These are phyloP conservation scores for Leptodactylus fallax DNA, from an alignment of 2,797 vertebrate species.

Conservation along the genomic window DNA sequence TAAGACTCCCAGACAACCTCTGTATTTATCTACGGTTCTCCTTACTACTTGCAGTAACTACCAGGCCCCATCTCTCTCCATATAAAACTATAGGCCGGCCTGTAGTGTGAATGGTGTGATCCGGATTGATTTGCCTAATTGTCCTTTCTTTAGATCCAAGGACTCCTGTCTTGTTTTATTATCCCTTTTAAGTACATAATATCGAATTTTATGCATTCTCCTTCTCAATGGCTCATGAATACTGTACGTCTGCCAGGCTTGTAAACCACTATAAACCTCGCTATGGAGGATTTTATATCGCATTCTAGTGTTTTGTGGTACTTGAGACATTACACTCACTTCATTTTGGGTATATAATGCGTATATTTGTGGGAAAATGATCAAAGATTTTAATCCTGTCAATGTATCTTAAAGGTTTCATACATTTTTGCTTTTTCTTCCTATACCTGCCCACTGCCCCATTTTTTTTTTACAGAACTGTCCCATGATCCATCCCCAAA, in stretches of 20 bases:
- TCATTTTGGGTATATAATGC: not conserved
- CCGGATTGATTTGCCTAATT: not conserved
- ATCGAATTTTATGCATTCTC: conserved; percentile 21
- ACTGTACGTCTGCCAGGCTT: conserved; percentile 9
- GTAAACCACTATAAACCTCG: conserved; percentile 22
- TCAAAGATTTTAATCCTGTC: not conserved
- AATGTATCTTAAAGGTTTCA: too few relatives aligned
- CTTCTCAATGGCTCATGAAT: conserved; percentile 3
- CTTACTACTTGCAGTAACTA: not conserved
- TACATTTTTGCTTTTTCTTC: not conserved
- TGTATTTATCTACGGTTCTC: not conserved
- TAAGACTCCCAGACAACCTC: not conserved
- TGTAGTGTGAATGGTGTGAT: not conserved
- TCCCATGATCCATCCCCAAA: not conserved
- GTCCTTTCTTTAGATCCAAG: conserved; percentile 19
- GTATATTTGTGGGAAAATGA: too few relatives aligned
- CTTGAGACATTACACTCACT: not conserved
- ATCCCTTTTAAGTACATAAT: conserved; percentile 22
- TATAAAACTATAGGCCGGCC: not conserved
- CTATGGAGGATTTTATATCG: not conserved
- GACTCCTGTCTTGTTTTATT: conserved; percentile 12
- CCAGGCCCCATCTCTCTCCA: not conserved
- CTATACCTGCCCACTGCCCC: not conserved
- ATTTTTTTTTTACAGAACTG: not conserved
- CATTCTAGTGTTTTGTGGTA: conserved; percentile 4